Conservation (phyloP, 1,140 invertebrate genomes). For the Anoplolepis gracilipes region DNA sequence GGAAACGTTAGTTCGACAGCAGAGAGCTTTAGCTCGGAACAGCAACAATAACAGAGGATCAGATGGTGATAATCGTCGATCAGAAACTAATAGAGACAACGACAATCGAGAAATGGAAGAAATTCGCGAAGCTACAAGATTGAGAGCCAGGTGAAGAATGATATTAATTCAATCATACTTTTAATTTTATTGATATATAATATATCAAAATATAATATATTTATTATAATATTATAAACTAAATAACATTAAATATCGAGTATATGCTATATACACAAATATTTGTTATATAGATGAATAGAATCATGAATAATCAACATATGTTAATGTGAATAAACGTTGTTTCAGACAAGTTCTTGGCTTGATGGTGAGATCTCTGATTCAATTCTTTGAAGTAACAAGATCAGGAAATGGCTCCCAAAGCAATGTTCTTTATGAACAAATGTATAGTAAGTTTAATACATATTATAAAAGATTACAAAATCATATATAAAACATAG, state of each 20-base stretch:
- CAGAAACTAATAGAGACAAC: constrained; percentile 53
- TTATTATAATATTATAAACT: not conserved
- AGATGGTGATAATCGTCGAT: constrained; percentile 62
- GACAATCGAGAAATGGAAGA: constrained; percentile 72
- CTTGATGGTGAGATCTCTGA: constrained; percentile 82
- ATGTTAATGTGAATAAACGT: not conserved
- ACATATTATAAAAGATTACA: not conserved
- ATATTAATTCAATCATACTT: constrained; percentile 32
- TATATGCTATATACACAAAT: no score
- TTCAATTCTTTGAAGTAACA: constrained; percentile 82
- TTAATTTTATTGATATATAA: not conserved
- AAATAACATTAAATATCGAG: not conserved
- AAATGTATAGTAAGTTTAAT: constrained; percentile 77
- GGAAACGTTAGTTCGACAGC: constrained; percentile 76
- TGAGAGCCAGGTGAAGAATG: constrained; percentile 71
- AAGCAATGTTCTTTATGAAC: constrained; percentile 75
- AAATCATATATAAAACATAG: not conserved
- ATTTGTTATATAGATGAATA: not conserved
- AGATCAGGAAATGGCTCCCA: constrained; percentile 72
- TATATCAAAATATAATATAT: not conserved
- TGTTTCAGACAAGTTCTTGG: constrained; percentile 77
- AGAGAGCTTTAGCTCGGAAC: constrained; percentile 69
- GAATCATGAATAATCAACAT: not conserved
- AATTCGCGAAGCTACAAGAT: constrained; percentile 74
- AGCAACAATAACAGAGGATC: constrained; percentile 58